phyloP scores from a whole-genome alignment of 2,113 vertebrate species.

The Colaptes auratus region DNA sequence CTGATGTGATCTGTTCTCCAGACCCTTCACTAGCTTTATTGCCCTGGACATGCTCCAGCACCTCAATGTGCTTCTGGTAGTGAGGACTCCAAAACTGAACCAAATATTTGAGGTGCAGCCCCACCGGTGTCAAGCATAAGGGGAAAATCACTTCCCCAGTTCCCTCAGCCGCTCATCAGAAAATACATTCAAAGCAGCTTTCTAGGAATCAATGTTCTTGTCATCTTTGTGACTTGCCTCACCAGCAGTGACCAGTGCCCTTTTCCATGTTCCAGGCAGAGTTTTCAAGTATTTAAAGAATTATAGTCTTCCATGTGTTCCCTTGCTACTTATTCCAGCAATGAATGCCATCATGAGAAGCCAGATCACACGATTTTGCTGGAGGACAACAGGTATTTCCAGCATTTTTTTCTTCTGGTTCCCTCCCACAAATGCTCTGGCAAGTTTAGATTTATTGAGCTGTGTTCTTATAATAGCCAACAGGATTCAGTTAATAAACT shows the following conservation, averaged over 20 bases:
- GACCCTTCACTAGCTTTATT: too few relatives aligned
- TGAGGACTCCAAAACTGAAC: too few relatives aligned
- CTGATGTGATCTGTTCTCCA: too few relatives aligned
- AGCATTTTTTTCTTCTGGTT: background rate
- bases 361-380: constrained; percentile 28
- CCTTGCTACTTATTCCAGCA: constrained; percentile 15
- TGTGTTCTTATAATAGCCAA: constrained; percentile 72
- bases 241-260: background rate
- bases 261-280: background rate
- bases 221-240: background rate
- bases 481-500: constrained; percentile 78
- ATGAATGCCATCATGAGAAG: constrained; percentile 43
- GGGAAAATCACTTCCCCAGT: background rate
- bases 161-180: background rate
- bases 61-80: too few relatives aligned
- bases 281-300: constrained; percentile 6
- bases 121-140: too few relatives aligned
- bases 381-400: constrained; percentile 31
- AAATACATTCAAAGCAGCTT: background rate
- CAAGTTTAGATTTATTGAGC: constrained; percentile 68
- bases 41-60: background rate
- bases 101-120: too few relatives aligned
- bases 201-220: background rate
- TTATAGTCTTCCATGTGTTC: background rate
- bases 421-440: constrained; percentile 46